Percentiles rank a stretch among this genome's conserved stretches.
These are phyloP conservation scores for Drosophila funebris DNA, from an alignment of 1,140 invertebrate genomes.

Conservation along the genomic window DNA sequence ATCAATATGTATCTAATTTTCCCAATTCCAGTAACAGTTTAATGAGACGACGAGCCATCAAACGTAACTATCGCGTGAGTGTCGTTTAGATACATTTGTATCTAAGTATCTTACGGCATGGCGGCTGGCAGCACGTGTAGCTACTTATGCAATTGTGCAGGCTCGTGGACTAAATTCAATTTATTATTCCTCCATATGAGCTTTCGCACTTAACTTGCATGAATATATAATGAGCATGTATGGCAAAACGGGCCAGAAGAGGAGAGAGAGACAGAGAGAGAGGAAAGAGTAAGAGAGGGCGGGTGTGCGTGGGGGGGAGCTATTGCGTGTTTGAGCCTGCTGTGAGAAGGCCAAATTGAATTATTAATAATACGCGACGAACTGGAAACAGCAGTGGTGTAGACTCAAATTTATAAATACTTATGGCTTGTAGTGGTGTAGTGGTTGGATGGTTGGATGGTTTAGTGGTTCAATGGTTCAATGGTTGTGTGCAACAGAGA, in stretches of 20 bases:
- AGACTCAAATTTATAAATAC: conserved; percentile 23
- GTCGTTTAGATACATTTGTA: conserved; percentile 52
- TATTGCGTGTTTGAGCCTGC: conserved; percentile 57
- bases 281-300: background rate
- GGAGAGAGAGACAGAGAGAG: conserved; percentile 10
- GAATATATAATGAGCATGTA: conserved; percentile 70
- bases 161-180: conserved; percentile 66
- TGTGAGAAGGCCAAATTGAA: conserved; percentile 68
- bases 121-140: conserved; percentile 34
- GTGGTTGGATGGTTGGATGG: conserved; percentile 19
- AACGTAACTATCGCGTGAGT: conserved; percentile 9
- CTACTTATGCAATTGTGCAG: conserved; percentile 65
- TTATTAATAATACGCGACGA: conserved; percentile 76
- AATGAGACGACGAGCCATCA: no score
- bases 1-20: no score
- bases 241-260: conserved; percentile 12
- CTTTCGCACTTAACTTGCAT: conserved; percentile 80
- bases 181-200: conserved; percentile 79
- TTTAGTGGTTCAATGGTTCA: background rate
- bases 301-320: background rate
- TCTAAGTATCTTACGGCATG: conserved; percentile 1
- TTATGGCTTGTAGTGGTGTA: no score
- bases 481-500: background rate
- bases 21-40: no score
- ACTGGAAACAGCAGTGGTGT: conserved; percentile 9